Evolutionary conservation across 2,797 vertebrate genomes (phyloP), one percentile per base, ranked within the genome.

Genomic region (Acanthiza pusilla): DNA sequence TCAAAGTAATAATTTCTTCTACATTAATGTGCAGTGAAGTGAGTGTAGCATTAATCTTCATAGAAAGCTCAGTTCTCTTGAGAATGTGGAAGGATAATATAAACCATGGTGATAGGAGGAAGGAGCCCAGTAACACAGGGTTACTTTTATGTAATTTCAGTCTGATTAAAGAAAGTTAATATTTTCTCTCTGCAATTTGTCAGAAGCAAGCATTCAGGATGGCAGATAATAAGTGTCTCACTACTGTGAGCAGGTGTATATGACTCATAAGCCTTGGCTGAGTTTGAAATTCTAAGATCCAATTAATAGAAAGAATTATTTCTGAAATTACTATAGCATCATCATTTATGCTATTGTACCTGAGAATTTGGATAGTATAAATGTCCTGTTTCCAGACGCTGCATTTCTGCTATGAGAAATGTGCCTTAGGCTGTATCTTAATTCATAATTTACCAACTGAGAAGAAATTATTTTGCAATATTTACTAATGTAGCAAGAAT

Each of bases 21-120:
- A 66, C 82, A 58, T 95, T 95, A 96, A 94, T 95, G 95, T 97
- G 67, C 81, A 94, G 58, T 94, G 82, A 96, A 96, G 81, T 92
- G 85, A 96, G 74, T 51, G 53, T 68, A 85, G 45, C 79, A 96
- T 96, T 96, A 94, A 96, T 97, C 96, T 96, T 97, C 88, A 89
- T 38, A 91, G 91, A 96, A 97, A 92, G 74, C 91, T 97, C 85
- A 90, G 50, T 86, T 96, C 77, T 92, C 87, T 40, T 62, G 68
- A 94, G 91, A 83, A 21, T 53, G 66, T 84, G n/a, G 88, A 90
- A 91, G 51, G 63, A 70, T 91, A 93, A 81, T 84, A 62, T 80
- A 92, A 95, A 60, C 34, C 62, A 21, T 48, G 88, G 83, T 94
- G 93, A 94, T 48, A 78, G 54, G 90, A 93, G 22, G 76, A 96